phyloP scores from a whole-genome alignment of 2,113 vertebrate genomes.

The Silurus asotus region DNA sequence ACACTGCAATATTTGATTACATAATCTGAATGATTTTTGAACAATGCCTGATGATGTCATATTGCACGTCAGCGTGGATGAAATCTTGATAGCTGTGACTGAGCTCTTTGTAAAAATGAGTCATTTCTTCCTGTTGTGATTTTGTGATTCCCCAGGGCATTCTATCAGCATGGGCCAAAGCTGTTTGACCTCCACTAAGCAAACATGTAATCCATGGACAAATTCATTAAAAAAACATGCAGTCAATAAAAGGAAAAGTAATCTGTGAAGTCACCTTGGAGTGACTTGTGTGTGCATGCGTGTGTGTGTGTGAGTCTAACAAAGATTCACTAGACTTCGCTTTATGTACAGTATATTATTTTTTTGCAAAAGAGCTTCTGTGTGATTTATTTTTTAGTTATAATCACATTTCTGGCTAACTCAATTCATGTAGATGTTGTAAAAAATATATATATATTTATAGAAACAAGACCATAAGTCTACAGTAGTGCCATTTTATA shows the following conservation, averaged over 20 bases:
- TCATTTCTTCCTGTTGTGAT: not conserved
- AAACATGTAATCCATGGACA: not conserved
- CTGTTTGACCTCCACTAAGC: constrained; percentile 5
- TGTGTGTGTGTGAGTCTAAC: not conserved
- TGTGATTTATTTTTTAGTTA: not conserved
- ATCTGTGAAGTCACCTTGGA: not conserved
- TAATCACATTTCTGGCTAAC: not conserved
- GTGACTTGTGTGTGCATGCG: not conserved
- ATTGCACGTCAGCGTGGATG: not conserved
- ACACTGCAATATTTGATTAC: not conserved
- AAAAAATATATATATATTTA: not conserved
- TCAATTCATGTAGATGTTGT: not conserved
- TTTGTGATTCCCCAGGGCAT: not conserved
- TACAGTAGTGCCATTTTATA: not conserved
- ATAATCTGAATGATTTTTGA: not conserved
- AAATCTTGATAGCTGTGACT: not conserved
- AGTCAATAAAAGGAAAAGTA: constrained; percentile 16
- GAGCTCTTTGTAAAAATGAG: not conserved
- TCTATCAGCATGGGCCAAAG: not conserved
- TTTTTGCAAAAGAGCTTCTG: not conserved
- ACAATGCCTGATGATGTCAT: not conserved
- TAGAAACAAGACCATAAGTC: not conserved
- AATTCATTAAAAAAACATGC: constrained; percentile 11
- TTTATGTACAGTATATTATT: too few species aligned
- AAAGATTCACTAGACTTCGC: not conserved